These are phyloP conservation scores for Patella depressa DNA, from an alignment of 2,888 invertebrate species.

Conservation along the genomic window DNA sequence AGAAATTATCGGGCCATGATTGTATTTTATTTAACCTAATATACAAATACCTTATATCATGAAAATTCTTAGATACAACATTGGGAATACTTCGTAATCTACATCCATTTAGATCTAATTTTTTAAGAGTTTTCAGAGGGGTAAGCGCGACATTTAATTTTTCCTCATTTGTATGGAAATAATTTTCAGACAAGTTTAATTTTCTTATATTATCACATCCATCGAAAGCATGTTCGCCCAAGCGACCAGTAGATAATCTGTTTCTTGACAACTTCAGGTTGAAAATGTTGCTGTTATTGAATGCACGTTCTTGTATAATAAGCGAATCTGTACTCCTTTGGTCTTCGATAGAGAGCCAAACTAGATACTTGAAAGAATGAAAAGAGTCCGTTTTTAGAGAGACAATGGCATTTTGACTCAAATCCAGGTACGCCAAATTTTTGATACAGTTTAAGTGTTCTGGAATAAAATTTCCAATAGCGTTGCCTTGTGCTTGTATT, in stretches of 20 bases:
- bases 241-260: background rate
- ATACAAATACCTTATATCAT: too few relatives aligned
- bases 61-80: too few relatives aligned
- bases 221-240: background rate
- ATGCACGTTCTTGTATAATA: background rate
- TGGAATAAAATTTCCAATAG: background rate
- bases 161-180: background rate
- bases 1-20: too few relatives aligned
- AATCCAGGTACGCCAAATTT: background rate
- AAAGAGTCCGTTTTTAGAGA: background rate
- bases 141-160: too few relatives aligned
- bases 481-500: background rate
- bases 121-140: too few relatives aligned
- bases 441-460: conserved; percentile 2
- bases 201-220: background rate
- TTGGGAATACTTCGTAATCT: too few relatives aligned
- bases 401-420: conserved; percentile 1
- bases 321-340: background rate
- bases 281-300: conserved; percentile 1
- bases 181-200: background rate
- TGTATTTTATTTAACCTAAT: too few relatives aligned
- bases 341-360: background rate
- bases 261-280: background rate
- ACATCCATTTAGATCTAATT: too few relatives aligned
- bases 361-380: background rate